Evolutionary conservation across 2,113 vertebrate species (phyloP).

Genomic region (Brachyistius frenatus): DNA sequence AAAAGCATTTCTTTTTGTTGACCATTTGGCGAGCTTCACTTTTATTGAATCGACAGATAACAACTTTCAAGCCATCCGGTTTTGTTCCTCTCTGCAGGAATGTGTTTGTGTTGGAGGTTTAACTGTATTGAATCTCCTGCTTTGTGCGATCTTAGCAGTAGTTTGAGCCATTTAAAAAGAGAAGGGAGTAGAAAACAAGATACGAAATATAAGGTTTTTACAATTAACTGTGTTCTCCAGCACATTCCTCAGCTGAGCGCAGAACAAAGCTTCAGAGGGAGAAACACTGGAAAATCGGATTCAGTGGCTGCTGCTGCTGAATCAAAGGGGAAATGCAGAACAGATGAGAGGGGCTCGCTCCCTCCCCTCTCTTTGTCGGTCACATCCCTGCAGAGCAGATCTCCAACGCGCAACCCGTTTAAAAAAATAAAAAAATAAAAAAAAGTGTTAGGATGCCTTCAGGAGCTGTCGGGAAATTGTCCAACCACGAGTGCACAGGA

Average conservation of each 20-base stretch:
- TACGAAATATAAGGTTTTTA: constrained; percentile 50
- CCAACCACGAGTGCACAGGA: background rate
- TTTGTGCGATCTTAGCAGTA: constrained; percentile 31
- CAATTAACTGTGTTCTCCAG: constrained; percentile 53
- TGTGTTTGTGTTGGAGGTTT: constrained; percentile 5
- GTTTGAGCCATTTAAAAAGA: constrained; percentile 11
- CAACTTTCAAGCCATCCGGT: background rate
- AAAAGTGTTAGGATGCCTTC: constrained; percentile 55
- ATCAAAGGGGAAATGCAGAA: constrained; percentile 83
- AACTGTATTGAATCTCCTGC: constrained; percentile 15
- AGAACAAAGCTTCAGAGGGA: constrained; percentile 74
- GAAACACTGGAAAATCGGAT: constrained; percentile 79
- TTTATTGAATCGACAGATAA: constrained; percentile 10
- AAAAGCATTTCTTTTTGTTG: background rate
- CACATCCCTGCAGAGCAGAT: constrained; percentile 79
- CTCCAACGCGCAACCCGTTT: constrained; percentile 53
- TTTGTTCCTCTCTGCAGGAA: background rate
- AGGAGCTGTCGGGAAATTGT: constrained; percentile 42
- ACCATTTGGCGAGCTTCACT: background rate
- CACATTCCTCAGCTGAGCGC: constrained; percentile 68
- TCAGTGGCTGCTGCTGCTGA: constrained; percentile 79
- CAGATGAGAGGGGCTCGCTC: constrained; percentile 80
- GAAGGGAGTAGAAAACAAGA: constrained; percentile 40
- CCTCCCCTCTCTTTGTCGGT: constrained; percentile 76
- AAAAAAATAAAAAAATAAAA: constrained; percentile 23